Evolutionary conservation across 1,140 invertebrate species (phyloP).

Genomic region (Littorina saxatilis): DNA sequence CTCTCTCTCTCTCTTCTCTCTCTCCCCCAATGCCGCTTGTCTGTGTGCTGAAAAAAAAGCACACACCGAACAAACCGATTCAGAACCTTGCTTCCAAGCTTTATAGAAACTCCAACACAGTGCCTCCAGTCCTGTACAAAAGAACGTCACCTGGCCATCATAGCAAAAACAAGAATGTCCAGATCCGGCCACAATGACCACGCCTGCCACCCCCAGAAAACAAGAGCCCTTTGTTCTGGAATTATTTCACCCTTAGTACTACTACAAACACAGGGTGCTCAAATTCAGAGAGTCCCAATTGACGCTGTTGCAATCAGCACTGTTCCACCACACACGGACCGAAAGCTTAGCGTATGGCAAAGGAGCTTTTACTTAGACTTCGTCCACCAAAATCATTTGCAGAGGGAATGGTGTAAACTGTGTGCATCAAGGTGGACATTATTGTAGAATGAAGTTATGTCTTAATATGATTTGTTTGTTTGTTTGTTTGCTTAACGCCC

Average conservation of each 20-base stretch:
- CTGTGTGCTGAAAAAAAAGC: too few species aligned
- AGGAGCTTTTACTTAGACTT: not conserved
- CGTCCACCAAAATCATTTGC: not conserved
- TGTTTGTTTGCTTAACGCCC: too few species aligned
- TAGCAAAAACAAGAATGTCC: too few species aligned
- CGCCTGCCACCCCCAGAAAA: too few species aligned
- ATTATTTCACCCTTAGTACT: constrained; percentile 7
- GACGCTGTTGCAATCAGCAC: not conserved
- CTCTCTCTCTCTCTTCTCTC: not conserved
- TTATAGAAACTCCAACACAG: too few species aligned
- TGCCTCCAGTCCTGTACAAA: too few species aligned
- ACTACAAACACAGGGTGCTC: not conserved
- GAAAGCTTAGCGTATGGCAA: not conserved
- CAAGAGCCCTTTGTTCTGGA: not conserved
- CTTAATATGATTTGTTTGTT: too few species aligned
- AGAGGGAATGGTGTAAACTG: not conserved
- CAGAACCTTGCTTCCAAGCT: too few species aligned
- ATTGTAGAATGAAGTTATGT: not conserved
- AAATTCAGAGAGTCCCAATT: not conserved
- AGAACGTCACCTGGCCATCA: too few species aligned
- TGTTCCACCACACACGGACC: not conserved
- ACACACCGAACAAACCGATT: too few species aligned
- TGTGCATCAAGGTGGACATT: not conserved
- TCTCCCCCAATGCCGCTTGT: too few species aligned
- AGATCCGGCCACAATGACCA: too few species aligned